Evolutionary conservation across 1,140 invertebrate genomes (phyloP).

Genomic region (Tetramorium simillimum): DNA sequence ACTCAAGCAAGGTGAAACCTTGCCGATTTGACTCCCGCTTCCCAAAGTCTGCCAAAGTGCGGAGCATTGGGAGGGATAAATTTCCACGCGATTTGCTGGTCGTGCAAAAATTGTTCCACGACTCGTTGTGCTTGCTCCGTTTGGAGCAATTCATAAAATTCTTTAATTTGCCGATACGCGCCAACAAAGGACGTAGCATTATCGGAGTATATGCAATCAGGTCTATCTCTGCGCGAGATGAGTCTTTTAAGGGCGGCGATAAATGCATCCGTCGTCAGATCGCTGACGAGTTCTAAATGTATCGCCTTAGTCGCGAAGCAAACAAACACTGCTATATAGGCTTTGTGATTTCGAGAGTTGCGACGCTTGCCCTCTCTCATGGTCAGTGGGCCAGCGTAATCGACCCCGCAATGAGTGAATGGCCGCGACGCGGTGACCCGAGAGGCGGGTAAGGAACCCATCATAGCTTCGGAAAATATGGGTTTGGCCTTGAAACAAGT

Average conservation of each 20-base stretch:
- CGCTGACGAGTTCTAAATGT: constrained; percentile 33
- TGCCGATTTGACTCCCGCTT: neutral
- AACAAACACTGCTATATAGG: constrained; percentile 53
- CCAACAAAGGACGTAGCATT: constrained; percentile 31
- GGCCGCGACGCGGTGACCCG: neutral
- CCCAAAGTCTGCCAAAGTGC: neutral
- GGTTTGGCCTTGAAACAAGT: neutral
- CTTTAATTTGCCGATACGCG: neutral
- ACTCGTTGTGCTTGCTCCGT: neutral
- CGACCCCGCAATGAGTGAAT: neutral
- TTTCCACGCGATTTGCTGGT: neutral
- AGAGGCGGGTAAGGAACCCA: neutral
- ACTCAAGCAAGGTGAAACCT: neutral
- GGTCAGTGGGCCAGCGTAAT: too few relatives aligned
- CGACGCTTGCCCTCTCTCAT: neutral
- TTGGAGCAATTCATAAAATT: neutral
- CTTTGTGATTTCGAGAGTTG: neutral
- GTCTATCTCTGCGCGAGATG: neutral
- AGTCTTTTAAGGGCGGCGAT: neutral
- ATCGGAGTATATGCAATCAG: neutral
- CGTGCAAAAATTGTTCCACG: neutral
- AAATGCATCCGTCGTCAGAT: neutral
- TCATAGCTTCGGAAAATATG: neutral
- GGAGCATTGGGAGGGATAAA: neutral
- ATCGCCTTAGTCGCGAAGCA: constrained; percentile 36